These are phyloP conservation scores for Polypterus senegalus DNA, from an alignment of 2,113 vertebrate genomes.

Conservation along the genomic window DNA sequence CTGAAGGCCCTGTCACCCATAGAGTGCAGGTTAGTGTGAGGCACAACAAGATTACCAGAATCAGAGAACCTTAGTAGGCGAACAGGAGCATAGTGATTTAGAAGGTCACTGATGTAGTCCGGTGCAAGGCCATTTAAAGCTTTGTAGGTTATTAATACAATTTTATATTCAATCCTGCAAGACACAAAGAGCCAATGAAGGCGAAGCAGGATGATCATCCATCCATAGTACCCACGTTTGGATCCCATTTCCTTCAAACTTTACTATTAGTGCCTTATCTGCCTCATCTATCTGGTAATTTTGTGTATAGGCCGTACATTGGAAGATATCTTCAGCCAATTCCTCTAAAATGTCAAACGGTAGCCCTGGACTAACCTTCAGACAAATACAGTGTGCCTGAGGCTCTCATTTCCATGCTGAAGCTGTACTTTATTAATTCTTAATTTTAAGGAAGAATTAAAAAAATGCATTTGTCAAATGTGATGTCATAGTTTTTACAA, in stretches of 20 bases:
- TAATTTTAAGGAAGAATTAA: conserved; percentile 13
- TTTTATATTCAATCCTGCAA: too few species aligned
- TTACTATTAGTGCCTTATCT: conserved; percentile 1
- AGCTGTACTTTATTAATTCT: conserved; percentile 9
- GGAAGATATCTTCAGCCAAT: conserved; percentile 1
- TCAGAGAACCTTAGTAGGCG: too few species aligned
- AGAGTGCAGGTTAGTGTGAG: too few species aligned
- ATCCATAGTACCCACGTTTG: not conserved
- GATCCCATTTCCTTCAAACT: conserved; percentile 2
- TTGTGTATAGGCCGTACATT: conserved; percentile 8
- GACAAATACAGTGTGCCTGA: not conserved
- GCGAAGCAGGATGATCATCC: not conserved
- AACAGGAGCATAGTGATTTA: too few species aligned
- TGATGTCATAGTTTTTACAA: conserved; percentile 10
- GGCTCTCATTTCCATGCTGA: conserved; percentile 14
- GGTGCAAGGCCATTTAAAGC: too few species aligned
- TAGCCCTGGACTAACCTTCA: conserved; percentile 7
- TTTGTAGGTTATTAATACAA: too few species aligned
- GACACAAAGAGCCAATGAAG: too few species aligned
- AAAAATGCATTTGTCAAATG: conserved; percentile 8
- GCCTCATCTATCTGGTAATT: not conserved
- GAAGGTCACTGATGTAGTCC: too few species aligned
- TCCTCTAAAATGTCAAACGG: conserved; percentile 5
- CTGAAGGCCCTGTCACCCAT: too few species aligned
- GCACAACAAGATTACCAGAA: too few species aligned